Evolutionary conservation across 1,140 invertebrate genomes (phyloP).

Genomic region (Trichomalopsis sarcophagae): DNA sequence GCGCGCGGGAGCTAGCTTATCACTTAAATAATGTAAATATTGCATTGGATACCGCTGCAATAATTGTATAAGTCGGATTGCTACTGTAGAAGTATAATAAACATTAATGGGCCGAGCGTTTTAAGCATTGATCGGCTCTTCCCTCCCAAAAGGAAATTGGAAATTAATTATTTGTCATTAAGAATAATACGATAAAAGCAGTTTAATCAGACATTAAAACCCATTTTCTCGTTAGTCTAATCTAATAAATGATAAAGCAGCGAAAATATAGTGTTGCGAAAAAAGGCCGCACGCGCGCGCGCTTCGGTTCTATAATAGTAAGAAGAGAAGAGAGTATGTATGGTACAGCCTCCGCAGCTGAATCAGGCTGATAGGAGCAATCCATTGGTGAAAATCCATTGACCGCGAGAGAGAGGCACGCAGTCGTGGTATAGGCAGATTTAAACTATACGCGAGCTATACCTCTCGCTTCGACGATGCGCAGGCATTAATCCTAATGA

Average conservation of each 20-base stretch:
- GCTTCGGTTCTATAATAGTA: background rate
- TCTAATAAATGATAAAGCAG: slow-evolving; percentile 3
- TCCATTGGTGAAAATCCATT: slow-evolving; percentile 45
- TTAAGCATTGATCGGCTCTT: background rate
- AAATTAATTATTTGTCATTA: slow-evolving; percentile 8
- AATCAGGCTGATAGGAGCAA: background rate
- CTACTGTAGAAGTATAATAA: background rate
- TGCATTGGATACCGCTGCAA: background rate
- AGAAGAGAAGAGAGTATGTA: background rate
- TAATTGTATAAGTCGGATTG: background rate
- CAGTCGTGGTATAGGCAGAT: background rate
- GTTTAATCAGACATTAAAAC: slow-evolving; percentile 13
- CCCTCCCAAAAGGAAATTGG: slow-evolving; percentile 6
- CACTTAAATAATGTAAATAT: background rate
- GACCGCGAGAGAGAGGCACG: background rate
- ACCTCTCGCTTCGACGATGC: background rate
- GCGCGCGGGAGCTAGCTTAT: background rate
- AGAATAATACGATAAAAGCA: slow-evolving; percentile 25
- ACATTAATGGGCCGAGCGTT: background rate
- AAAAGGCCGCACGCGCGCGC: background rate
- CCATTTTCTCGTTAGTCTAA: slow-evolving; percentile 23
- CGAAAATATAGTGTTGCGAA: background rate
- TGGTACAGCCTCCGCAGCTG: background rate
- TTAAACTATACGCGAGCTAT: background rate
- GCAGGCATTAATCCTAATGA: slow-evolving; percentile 46